Conservation (phyloP, 2,113 vertebrate species). For the Turnix velox region DNA sequence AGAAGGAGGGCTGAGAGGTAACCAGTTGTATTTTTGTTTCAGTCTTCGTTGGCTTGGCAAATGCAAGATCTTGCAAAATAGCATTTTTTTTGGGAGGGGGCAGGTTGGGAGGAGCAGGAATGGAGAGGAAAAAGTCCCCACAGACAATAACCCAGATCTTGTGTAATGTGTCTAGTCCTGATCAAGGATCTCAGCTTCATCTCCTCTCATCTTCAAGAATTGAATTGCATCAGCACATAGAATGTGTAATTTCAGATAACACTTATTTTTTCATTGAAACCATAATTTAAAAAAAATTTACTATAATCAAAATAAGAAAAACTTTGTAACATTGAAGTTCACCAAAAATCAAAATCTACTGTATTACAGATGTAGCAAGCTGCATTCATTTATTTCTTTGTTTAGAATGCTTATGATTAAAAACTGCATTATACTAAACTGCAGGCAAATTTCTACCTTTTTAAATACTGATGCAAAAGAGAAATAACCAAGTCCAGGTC, state of each 20-base stretch:
- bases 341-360: not conserved
- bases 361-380: not conserved
- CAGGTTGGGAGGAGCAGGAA: not conserved
- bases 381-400: not conserved
- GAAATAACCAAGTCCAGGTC: not conserved
- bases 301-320: not conserved
- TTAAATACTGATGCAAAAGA: not conserved
- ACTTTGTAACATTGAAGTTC: not conserved
- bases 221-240: not conserved
- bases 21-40: not conserved
- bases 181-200: not conserved
- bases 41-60: not conserved
- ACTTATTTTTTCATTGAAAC: not conserved
- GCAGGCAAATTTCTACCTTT: not conserved
- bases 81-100: no score
- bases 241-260: not conserved
- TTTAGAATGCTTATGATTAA: not conserved
- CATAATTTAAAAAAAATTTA: not conserved
- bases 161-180: not conserved
- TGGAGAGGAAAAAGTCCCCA: not conserved
- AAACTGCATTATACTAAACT: not conserved
- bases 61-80: not conserved
- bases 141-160: not conserved
- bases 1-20: not conserved
- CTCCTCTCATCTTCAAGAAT: not conserved